Evolutionary conservation across 2,113 vertebrate species (phyloP).

Genomic region (Lophura nycthemera): DNA sequence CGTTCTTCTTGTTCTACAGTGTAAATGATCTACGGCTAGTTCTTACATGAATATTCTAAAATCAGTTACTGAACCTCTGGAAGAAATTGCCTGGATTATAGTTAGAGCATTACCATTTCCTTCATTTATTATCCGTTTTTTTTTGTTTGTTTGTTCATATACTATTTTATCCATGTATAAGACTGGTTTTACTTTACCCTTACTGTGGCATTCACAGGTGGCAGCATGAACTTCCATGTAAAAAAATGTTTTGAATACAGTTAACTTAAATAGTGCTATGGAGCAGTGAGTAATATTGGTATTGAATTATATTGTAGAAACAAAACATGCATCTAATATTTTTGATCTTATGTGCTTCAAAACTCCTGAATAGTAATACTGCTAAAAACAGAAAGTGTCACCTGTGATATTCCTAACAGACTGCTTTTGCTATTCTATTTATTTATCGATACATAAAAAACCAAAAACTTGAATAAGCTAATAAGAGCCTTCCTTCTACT

Average conservation of each 20-base stretch:
- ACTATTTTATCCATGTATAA: neutral
- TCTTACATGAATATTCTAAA: neutral
- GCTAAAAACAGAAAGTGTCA: neutral
- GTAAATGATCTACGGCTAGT: neutral
- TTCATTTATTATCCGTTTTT: neutral
- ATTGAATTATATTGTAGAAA: neutral
- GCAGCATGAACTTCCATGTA: neutral
- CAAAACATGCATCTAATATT: neutral
- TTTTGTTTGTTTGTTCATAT: neutral
- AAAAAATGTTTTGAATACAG: neutral
- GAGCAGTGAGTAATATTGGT: neutral
- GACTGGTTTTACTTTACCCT: neutral
- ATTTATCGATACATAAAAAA: neutral
- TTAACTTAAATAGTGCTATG: neutral
- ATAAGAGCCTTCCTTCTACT: neutral
- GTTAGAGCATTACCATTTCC: neutral
- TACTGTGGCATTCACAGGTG: neutral
- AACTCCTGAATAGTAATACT: neutral
- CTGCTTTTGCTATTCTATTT: neutral
- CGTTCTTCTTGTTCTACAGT: neutral
- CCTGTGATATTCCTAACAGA: neutral
- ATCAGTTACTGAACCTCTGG: neutral
- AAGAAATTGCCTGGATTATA: neutral
- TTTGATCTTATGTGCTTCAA: neutral
- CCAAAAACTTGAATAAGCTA: neutral